These are phyloP conservation scores for Maniola hyperantus DNA, from an alignment of 2,888 invertebrate genomes.

Conservation along the genomic window DNA sequence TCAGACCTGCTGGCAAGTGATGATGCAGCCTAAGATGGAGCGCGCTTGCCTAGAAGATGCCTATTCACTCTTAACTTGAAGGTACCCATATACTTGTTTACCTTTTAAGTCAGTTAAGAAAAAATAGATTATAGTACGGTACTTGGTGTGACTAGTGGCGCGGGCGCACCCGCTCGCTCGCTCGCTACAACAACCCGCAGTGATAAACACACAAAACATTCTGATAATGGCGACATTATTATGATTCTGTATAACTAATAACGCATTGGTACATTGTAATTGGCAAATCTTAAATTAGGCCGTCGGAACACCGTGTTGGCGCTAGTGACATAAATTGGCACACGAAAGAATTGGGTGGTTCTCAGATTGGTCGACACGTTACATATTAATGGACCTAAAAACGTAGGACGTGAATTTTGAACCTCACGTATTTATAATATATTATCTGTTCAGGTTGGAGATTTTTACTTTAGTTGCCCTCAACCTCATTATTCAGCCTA, in stretches of 20 bases:
- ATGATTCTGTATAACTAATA: slow-evolving; percentile 30
- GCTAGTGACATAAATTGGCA: slow-evolving; percentile 22
- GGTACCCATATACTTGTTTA: background rate
- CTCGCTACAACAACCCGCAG: slow-evolving; percentile 26
- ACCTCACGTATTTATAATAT: no score
- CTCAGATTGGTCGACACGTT: slow-evolving; percentile 4
- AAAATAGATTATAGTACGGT: no score
- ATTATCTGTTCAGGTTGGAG: no score
- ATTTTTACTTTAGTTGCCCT: no score
- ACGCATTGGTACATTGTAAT: slow-evolving; percentile 32
- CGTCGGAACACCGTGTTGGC: slow-evolving; percentile 17
- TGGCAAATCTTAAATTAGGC: slow-evolving; percentile 36
- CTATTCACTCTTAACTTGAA: no score
- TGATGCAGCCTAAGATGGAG: no score
- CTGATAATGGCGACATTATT: slow-evolving; percentile 23
- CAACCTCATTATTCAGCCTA: no score
- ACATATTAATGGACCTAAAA: background rate
- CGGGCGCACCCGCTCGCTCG: slow-evolving; percentile 22
- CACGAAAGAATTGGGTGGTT: slow-evolving; percentile 1
- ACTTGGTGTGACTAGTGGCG: background rate
- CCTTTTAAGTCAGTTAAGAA: background rate
- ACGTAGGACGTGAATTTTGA: background rate
- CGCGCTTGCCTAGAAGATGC: no score
- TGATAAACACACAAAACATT: slow-evolving; percentile 35
- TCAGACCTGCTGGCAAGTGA: no score